Evolutionary conservation across 2,888 invertebrate species (phyloP).

Genomic region (Shargacucullia verbasci): DNA sequence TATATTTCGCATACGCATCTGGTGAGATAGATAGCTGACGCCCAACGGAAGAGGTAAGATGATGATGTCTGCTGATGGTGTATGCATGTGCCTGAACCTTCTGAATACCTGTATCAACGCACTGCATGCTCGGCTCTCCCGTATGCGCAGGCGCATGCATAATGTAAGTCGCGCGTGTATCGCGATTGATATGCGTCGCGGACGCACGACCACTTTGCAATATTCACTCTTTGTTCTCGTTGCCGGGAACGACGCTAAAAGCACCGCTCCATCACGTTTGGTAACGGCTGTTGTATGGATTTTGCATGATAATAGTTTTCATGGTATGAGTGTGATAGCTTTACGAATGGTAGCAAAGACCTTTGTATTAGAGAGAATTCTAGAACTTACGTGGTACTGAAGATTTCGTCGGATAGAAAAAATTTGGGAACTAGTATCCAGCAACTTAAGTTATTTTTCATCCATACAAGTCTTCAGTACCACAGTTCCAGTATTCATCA

Average conservation of each 20-base stretch:
- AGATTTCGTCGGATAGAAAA: too few relatives aligned
- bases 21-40: too few relatives aligned
- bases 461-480: too few relatives aligned
- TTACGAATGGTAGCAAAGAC: neutral
- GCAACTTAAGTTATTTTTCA: too few relatives aligned
- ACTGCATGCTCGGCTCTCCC: neutral
- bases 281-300: slow-evolving; percentile 29
- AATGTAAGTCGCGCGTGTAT: slow-evolving; percentile 41
- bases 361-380: neutral
- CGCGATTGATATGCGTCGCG: slow-evolving; percentile 48
- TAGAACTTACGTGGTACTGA: too few relatives aligned
- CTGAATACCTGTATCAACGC: slow-evolving; percentile 14
- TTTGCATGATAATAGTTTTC: slow-evolving; percentile 16
- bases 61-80: neutral
- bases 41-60: too few relatives aligned
- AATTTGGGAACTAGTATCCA: too few relatives aligned
- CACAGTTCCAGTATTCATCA: too few relatives aligned
- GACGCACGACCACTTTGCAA: slow-evolving; percentile 30
- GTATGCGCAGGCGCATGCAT: slow-evolving; percentile 37
- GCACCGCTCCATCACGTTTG: slow-evolving; percentile 43
- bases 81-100: slow-evolving; percentile 26
- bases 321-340: neutral
- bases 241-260: slow-evolving; percentile 32
- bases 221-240: slow-evolving; percentile 45
- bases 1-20: too few relatives aligned